phyloP scores from a whole-genome alignment of 2,797 vertebrate species.

The Chiloscyllium punctatum region DNA sequence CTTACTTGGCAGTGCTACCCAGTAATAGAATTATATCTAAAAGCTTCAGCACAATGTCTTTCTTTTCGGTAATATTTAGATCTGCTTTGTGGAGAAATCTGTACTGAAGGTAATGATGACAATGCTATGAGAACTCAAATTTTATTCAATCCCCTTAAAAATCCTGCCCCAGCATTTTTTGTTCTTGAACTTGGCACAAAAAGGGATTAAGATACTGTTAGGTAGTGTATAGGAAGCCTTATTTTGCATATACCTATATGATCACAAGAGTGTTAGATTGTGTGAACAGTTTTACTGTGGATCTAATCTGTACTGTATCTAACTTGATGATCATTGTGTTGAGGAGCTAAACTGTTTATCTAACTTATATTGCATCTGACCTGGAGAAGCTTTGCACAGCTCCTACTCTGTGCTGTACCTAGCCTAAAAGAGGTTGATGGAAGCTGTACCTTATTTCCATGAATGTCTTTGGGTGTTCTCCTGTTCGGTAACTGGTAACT shows the following conservation, averaged over 20 bases:
- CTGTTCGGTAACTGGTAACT: not conserved
- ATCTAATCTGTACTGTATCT: not conserved
- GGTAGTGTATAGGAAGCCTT: not conserved
- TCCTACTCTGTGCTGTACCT: not conserved
- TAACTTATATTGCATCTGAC: not conserved
- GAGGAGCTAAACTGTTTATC: not conserved
- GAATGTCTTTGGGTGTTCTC: not conserved
- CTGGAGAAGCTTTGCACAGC: no score
- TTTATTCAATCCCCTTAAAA: not conserved
- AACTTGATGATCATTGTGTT: not conserved
- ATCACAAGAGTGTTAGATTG: not conserved
- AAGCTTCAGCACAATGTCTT: no score
- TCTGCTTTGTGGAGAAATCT: not conserved
- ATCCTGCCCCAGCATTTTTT: not conserved
- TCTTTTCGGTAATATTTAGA: no score
- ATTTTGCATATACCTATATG: not conserved
- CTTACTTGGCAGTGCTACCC: no score
- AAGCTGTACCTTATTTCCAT: not conserved
- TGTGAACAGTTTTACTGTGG: not conserved
- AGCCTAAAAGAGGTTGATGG: not conserved
- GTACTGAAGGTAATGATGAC: not conserved
- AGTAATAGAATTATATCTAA: no score
- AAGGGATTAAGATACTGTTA: not conserved
- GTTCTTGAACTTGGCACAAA: not conserved
- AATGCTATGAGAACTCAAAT: not conserved